phyloP scores from a whole-genome alignment of 64 coral and sea anemone species.

The Porites lutea region DNA sequence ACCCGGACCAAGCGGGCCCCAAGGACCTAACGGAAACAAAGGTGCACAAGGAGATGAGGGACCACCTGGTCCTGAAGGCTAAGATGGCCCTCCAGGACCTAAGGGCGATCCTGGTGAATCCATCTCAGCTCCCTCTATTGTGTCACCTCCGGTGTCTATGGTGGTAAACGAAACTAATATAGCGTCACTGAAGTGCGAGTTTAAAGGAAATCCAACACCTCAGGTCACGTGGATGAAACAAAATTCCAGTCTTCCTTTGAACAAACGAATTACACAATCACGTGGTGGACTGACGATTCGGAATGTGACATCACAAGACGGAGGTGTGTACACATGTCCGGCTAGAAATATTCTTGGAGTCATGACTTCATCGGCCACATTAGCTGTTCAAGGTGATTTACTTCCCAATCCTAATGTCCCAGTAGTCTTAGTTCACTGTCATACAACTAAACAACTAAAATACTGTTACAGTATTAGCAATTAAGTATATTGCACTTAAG shows the following conservation, averaged over 20 bases:
- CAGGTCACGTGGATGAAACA: conserved; percentile 52
- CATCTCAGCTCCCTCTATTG: conserved; percentile 42
- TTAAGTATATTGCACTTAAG: too few relatives aligned
- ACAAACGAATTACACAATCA: neutral
- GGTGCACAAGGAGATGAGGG: conserved; percentile 38
- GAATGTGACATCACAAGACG: conserved; percentile 19
- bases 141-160: conserved; percentile 28
- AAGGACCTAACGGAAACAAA: conserved; percentile 29
- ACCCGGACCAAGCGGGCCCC: conserved; percentile 26
- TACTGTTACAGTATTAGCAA: too few relatives aligned
- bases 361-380: neutral
- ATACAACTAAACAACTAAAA: neutral
- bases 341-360: conserved; percentile 43
- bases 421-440: neutral
- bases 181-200: conserved; percentile 50
- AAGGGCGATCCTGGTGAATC: conserved; percentile 50
- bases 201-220: conserved; percentile 64
- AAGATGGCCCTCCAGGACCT: conserved; percentile 24
- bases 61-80: conserved; percentile 46
- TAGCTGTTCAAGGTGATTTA: conserved; percentile 45
- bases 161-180: conserved; percentile 28
- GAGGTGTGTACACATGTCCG: conserved; percentile 32
- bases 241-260: conserved; percentile 16
- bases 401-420: neutral
- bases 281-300: conserved; percentile 23